phyloP scores from a whole-genome alignment of 2,888 invertebrate species.

The Scrobipalpa atriplicella region DNA sequence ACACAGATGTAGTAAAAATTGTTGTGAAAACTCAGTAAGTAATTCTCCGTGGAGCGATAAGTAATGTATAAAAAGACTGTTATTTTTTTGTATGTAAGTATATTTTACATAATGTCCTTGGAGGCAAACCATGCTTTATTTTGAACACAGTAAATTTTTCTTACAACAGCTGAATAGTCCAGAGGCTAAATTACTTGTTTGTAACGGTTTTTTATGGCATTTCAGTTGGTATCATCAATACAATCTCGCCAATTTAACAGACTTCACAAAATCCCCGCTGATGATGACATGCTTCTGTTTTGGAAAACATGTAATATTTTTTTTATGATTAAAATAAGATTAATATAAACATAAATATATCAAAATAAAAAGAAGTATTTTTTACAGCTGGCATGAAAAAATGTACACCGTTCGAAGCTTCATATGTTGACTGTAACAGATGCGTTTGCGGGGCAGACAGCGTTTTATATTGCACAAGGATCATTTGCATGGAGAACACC shows the following conservation, averaged over 20 bases:
- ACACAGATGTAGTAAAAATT: neutral
- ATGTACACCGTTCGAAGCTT: slow-evolving; percentile 60
- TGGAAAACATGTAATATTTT: slow-evolving; percentile 18
- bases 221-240: neutral
- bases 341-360: neutral
- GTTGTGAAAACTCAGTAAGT: neutral
- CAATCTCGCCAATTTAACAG: neutral
- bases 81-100: neutral
- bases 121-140: neutral
- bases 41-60: neutral
- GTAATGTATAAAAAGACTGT: slow-evolving; percentile 1
- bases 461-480: slow-evolving; percentile 54
- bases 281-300: slow-evolving; percentile 22
- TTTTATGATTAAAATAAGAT: too few species aligned
- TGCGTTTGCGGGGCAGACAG: slow-evolving; percentile 66
- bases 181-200: too few species aligned
- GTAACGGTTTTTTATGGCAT: neutral
- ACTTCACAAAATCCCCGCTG: neutral
- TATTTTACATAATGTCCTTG: neutral
- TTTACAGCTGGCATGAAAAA: neutral
- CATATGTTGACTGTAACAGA: slow-evolving; percentile 53
- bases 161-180: too few species aligned
- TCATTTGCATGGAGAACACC: slow-evolving; percentile 46
- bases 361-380: too few species aligned
- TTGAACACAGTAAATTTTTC: too few species aligned